Percentiles rank a stretch among this genome's conserved stretches.
phyloP scores from a whole-genome alignment of 2,797 vertebrate genomes.

The Sus cebifrons region DNA sequence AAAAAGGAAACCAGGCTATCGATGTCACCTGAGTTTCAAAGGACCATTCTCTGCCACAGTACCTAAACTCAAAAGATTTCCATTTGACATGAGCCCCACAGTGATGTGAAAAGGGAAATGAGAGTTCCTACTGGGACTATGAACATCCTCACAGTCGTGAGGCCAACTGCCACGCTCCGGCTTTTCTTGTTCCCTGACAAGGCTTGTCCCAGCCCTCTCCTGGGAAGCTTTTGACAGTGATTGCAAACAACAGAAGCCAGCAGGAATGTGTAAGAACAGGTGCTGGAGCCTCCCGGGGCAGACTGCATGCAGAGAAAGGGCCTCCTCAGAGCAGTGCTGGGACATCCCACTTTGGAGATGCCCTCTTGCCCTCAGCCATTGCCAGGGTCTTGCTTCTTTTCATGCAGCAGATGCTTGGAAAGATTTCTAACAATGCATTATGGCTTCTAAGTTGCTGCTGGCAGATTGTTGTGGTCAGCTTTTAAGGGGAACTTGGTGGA shows the following conservation, averaged over 20 bases:
- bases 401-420: constrained; percentile 75
- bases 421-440: constrained; percentile 28
- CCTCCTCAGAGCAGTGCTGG: neutral
- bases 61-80: constrained; percentile 66
- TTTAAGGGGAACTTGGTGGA: constrained; percentile 44
- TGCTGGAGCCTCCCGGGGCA: constrained; percentile 76
- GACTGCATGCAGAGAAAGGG: neutral
- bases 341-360: constrained; percentile 56
- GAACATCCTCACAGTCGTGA: constrained; percentile 86
- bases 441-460: constrained; percentile 24
- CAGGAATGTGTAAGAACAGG: constrained; percentile 88
- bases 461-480: constrained; percentile 47
- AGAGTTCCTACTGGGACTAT: constrained; percentile 83
- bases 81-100: constrained; percentile 71
- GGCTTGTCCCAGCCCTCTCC: constrained; percentile 75
- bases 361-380: constrained; percentile 68
- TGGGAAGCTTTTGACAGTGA: constrained; percentile 84
- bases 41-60: neutral
- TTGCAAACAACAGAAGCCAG: constrained; percentile 87
- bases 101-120: constrained; percentile 79
- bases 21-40: constrained; percentile 65
- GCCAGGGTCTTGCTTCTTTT: constrained; percentile 69
- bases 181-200: constrained; percentile 86
- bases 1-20: constrained; percentile 47
- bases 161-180: constrained; percentile 84